phyloP scores from a whole-genome alignment of 2,888 invertebrate species.

The Paralinhomoeus sp. region DNA sequence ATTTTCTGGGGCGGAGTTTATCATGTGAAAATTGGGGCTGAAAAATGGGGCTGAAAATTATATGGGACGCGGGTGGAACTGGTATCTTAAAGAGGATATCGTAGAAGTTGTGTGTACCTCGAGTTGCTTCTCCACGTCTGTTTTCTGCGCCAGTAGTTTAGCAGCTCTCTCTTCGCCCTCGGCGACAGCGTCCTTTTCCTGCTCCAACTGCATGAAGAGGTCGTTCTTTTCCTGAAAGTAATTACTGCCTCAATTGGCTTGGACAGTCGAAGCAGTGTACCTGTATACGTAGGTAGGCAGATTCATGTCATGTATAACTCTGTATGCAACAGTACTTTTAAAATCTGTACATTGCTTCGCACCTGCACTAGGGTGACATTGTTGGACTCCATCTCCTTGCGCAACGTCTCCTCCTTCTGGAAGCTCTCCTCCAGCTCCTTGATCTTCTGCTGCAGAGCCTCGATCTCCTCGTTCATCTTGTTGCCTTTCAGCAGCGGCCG shows the following conservation, averaged over 20 bases:
- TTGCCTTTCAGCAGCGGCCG: conserved; percentile 35
- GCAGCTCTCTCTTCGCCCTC: conserved; percentile 78
- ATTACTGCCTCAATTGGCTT: too few species aligned
- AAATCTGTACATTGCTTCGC: too few species aligned
- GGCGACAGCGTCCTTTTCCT: conserved; percentile 70
- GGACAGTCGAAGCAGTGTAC: too few species aligned
- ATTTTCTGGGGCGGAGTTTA: too few species aligned
- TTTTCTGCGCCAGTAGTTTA: conserved; percentile 83
- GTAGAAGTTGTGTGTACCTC: too few species aligned
- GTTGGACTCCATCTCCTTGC: conserved; percentile 83
- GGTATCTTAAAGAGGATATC: too few species aligned
- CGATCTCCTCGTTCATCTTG: conserved; percentile 20
- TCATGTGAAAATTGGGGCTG: too few species aligned
- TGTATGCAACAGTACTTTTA: too few species aligned
- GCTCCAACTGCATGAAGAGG: conserved; percentile 61
- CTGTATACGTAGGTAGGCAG: too few species aligned
- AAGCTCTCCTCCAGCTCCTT: conserved; percentile 91
- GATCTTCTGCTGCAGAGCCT: conserved; percentile 63
- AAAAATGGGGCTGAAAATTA: too few species aligned
- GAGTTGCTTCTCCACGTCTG: conserved; percentile 81
- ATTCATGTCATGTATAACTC: too few species aligned
- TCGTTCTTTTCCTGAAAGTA: conserved; percentile 63
- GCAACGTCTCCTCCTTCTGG: conserved; percentile 75
- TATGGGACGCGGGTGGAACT: too few species aligned
- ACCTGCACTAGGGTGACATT: conserved; percentile 72